phyloP scores from a whole-genome alignment of 2,113 vertebrate genomes.

The Platysternon megacephalum region DNA sequence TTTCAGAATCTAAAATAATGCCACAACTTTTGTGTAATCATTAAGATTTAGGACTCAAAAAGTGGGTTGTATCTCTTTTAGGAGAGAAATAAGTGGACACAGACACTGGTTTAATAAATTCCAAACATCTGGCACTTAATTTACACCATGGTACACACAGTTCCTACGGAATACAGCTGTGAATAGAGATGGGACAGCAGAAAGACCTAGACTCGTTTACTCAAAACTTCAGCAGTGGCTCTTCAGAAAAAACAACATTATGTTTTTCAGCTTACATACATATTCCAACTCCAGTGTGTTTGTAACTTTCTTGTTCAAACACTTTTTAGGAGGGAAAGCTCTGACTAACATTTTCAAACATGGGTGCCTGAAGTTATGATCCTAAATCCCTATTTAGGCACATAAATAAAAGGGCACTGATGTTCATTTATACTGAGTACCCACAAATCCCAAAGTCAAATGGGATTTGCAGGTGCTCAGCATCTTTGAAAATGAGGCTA shows the following conservation, averaged over 20 bases:
- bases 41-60: neutral
- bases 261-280: neutral
- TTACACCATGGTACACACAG: neutral
- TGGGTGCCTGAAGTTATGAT: neutral
- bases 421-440: too few relatives aligned
- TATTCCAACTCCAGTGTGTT: neutral
- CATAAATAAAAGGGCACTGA: neutral
- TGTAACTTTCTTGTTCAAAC: neutral
- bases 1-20: neutral
- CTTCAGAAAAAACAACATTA: neutral
- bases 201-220: neutral
- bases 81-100: neutral
- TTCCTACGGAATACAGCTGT: neutral
- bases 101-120: neutral
- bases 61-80: neutral
- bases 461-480: neutral
- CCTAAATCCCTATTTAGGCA: neutral
- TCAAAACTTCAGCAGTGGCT: neutral
- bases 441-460: too few relatives aligned
- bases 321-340: neutral
- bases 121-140: neutral
- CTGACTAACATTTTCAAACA: neutral
- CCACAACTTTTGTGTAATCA: neutral
- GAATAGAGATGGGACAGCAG: neutral
- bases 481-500: neutral